Conservation (phyloP, 1,140 invertebrate genomes). For the Drosophila takahashii region DNA sequence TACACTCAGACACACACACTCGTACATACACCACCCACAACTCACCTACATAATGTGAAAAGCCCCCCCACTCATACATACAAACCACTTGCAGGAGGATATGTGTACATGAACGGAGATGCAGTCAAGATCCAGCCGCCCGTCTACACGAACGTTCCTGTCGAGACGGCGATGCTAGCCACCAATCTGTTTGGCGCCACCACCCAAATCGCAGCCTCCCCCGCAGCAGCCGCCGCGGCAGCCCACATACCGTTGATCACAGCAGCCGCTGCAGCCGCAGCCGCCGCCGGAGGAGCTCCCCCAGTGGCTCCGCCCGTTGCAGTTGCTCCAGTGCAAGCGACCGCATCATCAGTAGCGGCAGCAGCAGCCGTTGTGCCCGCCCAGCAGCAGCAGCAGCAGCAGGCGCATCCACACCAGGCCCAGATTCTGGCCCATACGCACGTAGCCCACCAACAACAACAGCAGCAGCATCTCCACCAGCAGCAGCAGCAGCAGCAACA, state of each 20-base stretch:
- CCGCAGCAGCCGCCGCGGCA: slow-evolving; percentile 65
- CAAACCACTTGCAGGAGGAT: slow-evolving; percentile 65
- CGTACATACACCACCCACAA: background rate
- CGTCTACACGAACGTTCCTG: slow-evolving; percentile 83
- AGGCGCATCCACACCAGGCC: slow-evolving; percentile 53
- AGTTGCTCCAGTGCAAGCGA: slow-evolving; percentile 48
- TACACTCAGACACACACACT: slow-evolving; percentile 4
- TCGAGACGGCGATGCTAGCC: slow-evolving; percentile 83
- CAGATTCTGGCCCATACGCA: slow-evolving; percentile 63
- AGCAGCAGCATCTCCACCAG: slow-evolving; percentile 58
- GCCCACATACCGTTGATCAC: slow-evolving; percentile 82
- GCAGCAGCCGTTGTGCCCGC: slow-evolving; percentile 31
- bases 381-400: slow-evolving; percentile 33
- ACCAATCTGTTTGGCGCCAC: slow-evolving; percentile 77
- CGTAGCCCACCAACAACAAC: slow-evolving; percentile 62
- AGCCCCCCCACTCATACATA: background rate
- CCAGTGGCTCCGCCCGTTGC: slow-evolving; percentile 56
- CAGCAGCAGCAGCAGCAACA: slow-evolving; percentile 58
- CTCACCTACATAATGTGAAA: slow-evolving; percentile 12
- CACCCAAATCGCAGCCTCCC: slow-evolving; percentile 78
- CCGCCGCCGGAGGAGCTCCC: slow-evolving; percentile 52
- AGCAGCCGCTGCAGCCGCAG: slow-evolving; percentile 60
- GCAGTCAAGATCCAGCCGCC: slow-evolving; percentile 80
- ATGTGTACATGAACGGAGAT: slow-evolving; percentile 84
- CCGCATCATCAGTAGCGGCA: slow-evolving; percentile 29